Conservation (phyloP, 1,140 invertebrate species). For the Brachionus calyciflorus region DNA sequence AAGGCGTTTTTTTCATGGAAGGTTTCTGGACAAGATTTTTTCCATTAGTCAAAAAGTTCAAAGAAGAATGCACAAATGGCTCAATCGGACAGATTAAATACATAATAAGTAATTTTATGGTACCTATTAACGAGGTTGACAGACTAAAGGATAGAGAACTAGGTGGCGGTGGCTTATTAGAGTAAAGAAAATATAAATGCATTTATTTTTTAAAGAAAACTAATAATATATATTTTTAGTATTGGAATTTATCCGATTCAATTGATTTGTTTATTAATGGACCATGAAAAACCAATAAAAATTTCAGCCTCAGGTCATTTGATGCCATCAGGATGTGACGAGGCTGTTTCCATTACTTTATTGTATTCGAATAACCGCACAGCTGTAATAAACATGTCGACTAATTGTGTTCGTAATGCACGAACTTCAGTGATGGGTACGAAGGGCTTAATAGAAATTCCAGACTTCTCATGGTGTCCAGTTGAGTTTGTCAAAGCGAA, state of each 20-base stretch:
- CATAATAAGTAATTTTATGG: constrained; percentile 70
- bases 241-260: constrained; percentile 79
- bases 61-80: constrained; percentile 64
- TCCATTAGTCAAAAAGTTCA: constrained; percentile 62
- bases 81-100: constrained; percentile 69
- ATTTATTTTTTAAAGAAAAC: background rate
- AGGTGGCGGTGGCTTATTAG: constrained; percentile 74
- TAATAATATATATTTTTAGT: constrained; percentile 61
- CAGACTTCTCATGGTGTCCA: constrained; percentile 50
- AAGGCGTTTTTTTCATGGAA: constrained; percentile 74
- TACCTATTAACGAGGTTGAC: constrained; percentile 63
- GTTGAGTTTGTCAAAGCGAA: constrained; percentile 48
- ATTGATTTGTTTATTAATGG: constrained; percentile 69
- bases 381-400: constrained; percentile 64
- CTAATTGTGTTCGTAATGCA: constrained; percentile 36
- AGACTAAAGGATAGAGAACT: constrained; percentile 66
- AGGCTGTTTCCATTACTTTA: constrained; percentile 66
- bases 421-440: constrained; percentile 25
- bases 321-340: constrained; percentile 68
- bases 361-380: constrained; percentile 67
- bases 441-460: constrained; percentile 47
- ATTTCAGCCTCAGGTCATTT: constrained; percentile 67
- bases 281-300: constrained; percentile 66
- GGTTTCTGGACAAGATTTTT: constrained; percentile 79
- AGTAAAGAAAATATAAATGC: background rate